Evolutionary conservation across 1,140 invertebrate genomes (phyloP).

Genomic region (Macrocentrus cingulum): DNA sequence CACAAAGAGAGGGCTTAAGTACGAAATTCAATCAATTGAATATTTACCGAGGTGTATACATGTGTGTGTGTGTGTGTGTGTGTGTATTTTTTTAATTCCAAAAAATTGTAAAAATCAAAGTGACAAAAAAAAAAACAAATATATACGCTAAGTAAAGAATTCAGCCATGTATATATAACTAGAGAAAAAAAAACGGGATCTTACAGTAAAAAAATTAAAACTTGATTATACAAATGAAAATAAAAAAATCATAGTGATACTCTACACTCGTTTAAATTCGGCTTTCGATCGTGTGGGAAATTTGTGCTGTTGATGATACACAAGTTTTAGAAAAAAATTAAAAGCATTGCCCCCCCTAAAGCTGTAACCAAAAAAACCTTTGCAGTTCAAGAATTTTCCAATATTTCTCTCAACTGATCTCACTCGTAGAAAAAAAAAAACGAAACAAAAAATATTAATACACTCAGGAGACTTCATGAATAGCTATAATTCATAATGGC

Average conservation of each 20-base stretch:
- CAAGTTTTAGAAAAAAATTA: too few relatives aligned
- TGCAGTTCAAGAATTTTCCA: background rate
- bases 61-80: too few relatives aligned
- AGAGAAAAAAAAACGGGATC: slow-evolving; percentile 42
- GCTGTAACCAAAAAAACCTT: too few relatives aligned
- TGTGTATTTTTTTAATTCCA: too few relatives aligned
- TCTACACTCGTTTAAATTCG: slow-evolving; percentile 48
- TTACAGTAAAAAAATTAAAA: slow-evolving; percentile 50
- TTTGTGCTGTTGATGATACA: too few relatives aligned
- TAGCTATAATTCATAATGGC: slow-evolving; percentile 49
- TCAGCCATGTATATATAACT: slow-evolving; percentile 45
- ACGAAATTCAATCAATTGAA: slow-evolving; percentile 31
- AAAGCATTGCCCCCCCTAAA: too few relatives aligned
- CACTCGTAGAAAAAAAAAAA: slow-evolving; percentile 35
- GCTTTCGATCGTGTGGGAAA: slow-evolving; percentile 34
- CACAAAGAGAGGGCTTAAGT: slow-evolving; percentile 33
- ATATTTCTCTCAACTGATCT: slow-evolving; percentile 7
- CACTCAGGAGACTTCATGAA: slow-evolving; percentile 41
- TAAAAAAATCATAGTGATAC: slow-evolving; percentile 55
- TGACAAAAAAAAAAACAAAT: slow-evolving; percentile 57
- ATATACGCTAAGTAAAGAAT: slow-evolving; percentile 48
- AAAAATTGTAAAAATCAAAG: slow-evolving; percentile 36
- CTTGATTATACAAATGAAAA: slow-evolving; percentile 52
- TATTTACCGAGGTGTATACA: too few relatives aligned
- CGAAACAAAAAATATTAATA: slow-evolving; percentile 31